Evolutionary conservation across 2,113 vertebrate species (phyloP), one percentile per base, ranked within the genome.

Genomic region (Forbesichthys agassizii): DNA sequence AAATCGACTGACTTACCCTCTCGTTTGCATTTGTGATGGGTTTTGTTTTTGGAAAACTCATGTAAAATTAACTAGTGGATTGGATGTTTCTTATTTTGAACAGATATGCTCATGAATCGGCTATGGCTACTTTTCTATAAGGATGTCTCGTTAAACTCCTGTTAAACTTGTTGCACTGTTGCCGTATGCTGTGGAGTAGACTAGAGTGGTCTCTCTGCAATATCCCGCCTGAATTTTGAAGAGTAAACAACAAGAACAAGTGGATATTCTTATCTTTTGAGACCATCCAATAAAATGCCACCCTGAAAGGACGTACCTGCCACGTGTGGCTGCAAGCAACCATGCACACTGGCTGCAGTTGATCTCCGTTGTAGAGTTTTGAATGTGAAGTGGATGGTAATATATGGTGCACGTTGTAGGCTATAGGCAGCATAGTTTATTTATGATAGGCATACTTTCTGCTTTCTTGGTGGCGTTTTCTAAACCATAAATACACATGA

Each of bases 221-320:
- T 80, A 77, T 82, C 91, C 90, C 91, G 91, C 91, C 89, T 74
- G 86, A 91, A 89, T 76, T 90, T 88, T 90, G 86, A 92, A 92
- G 65, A 58, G 4, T 8, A 62, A 83, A 86, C 84, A 90, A 90
- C 84, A 90, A 12, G 55, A 84, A 56, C 90, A 87, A 79, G 84
- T 89, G 90, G 62, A 69, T 48, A 9, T 52, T 64, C 52, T 57
- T 83, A 69, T 84, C 74, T 78, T 4, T 64, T 61, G 52, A 48
- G 56, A 46, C 64, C 11, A 74, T 49, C 91, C 90, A 92, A 92
- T 92, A 61, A 75, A 77, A 73, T 61, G 49, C 48, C 16, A 49
- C 58, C 56, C 10, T 48, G 18, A 60, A 7, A 52, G 66, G 56
- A 54, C 51, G 61, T 66, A 27, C 47, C 80, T 73, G 56, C 53